Conservation (phyloP, 2,113 vertebrate species). For the Seriola quinqueradiata region DNA sequence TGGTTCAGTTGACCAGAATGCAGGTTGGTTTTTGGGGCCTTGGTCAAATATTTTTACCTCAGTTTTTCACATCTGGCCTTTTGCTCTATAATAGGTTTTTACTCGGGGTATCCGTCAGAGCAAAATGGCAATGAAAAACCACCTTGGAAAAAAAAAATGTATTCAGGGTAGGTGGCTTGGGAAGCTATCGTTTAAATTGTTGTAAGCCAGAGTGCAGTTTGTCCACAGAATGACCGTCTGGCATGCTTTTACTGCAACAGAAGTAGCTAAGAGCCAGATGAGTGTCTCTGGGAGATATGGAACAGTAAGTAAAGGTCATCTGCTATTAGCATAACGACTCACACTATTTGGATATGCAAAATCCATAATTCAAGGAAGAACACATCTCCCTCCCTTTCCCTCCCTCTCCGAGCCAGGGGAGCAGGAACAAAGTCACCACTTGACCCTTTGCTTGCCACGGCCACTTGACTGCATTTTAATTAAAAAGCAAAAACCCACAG, state of each 20-base stretch:
- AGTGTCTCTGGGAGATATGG: slow-evolving; percentile 72
- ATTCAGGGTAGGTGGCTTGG: slow-evolving; percentile 20
- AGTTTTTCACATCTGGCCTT: not conserved
- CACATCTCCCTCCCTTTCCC: slow-evolving; percentile 29
- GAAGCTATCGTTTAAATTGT: slow-evolving; percentile 53
- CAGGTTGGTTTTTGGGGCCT: not conserved
- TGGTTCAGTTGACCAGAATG: not conserved
- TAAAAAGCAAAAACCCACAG: slow-evolving; percentile 77
- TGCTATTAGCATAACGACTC: slow-evolving; percentile 74
- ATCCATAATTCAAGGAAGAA: slow-evolving; percentile 80
- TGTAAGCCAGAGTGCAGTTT: slow-evolving; percentile 37
- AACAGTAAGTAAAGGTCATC: slow-evolving; percentile 80
- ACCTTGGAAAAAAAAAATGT: not conserved
- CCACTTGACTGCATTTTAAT: slow-evolving; percentile 84
- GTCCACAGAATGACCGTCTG: slow-evolving; percentile 46
- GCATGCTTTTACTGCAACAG: slow-evolving; percentile 49
- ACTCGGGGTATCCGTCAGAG: not conserved
- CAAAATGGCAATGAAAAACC: slow-evolving; percentile 33
- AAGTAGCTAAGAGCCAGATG: slow-evolving; percentile 61
- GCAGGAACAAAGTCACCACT: slow-evolving; percentile 80
- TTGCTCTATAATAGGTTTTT: slow-evolving; percentile 13
- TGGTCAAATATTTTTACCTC: not conserved
- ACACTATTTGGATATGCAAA: slow-evolving; percentile 77
- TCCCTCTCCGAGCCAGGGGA: slow-evolving; percentile 62
- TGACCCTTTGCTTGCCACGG: slow-evolving; percentile 73